phyloP scores from a whole-genome alignment of 2,888 invertebrate genomes.

The Folsomia candida region DNA sequence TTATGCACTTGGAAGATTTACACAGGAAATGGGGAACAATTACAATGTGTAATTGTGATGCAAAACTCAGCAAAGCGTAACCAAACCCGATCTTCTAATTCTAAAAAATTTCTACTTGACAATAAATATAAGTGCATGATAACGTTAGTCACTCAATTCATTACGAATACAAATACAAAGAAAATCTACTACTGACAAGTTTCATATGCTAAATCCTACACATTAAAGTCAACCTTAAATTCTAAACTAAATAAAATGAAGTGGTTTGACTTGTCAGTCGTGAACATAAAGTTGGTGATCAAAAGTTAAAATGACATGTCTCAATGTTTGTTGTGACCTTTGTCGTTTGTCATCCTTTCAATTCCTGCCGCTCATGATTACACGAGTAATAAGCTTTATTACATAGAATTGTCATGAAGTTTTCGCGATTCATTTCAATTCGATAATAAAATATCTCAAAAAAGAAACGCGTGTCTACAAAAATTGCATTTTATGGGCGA shows the following conservation, averaged over 20 bases:
- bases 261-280: background rate
- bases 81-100: conserved; percentile 3
- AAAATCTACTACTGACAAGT: background rate
- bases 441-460: too few relatives aligned
- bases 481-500: background rate
- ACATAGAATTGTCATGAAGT: background rate
- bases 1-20: background rate
- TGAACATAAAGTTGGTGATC: background rate
- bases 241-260: background rate
- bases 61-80: conserved; percentile 12
- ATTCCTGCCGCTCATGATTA: background rate
- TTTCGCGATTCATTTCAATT: too few relatives aligned
- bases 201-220: background rate
- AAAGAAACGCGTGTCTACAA: background rate
- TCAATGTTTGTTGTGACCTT: background rate
- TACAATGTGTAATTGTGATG: conserved; percentile 1
- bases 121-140: background rate
- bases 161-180: background rate
- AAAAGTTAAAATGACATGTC: background rate
- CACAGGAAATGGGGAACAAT: conserved; percentile 3
- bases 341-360: background rate
- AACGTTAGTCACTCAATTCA: background rate
- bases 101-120: background rate
- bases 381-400: background rate
- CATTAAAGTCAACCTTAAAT: background rate